These are phyloP conservation scores for Echinometra lucunter DNA, from an alignment of 53 echinoderm and acorn worm genomes.

Conservation along the genomic window DNA sequence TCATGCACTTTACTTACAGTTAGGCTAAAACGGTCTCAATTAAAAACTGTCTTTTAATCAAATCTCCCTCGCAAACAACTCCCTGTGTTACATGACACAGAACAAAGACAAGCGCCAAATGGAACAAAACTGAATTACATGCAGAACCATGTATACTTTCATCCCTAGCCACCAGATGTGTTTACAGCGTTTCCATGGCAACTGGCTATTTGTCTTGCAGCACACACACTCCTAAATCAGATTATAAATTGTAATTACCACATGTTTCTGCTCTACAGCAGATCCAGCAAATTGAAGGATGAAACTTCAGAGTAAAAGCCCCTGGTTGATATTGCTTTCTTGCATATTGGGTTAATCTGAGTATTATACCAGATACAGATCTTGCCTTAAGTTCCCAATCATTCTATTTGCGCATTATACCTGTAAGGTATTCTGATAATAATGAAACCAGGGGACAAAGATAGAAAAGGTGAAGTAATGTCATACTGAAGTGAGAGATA, in stretches of 20 bases:
- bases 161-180: slow-evolving; percentile 59
- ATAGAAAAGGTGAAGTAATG: neutral
- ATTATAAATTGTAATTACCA: slow-evolving; percentile 60
- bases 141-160: slow-evolving; percentile 52
- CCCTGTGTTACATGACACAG: slow-evolving; percentile 57
- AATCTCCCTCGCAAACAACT: slow-evolving; percentile 44
- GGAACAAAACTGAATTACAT: slow-evolving; percentile 38
- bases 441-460: neutral
- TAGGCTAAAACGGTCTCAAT: slow-evolving; percentile 16
- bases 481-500: neutral
- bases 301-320: neutral
- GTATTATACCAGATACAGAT: neutral
- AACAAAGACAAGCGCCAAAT: slow-evolving; percentile 52
- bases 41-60: slow-evolving; percentile 56
- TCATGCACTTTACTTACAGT: neutral
- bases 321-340: slow-evolving; percentile 33
- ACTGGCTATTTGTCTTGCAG: slow-evolving; percentile 53
- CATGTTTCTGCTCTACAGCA: slow-evolving; percentile 11
- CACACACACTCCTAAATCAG: slow-evolving; percentile 62
- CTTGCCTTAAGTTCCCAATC: neutral
- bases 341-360: neutral
- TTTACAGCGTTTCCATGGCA: slow-evolving; percentile 59
- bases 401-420: neutral
- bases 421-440: slow-evolving; percentile 7
- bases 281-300: neutral